Percentiles rank a stretch among this genome's conserved stretches.
Evolutionary conservation across 2,888 invertebrate genomes (phyloP).

Genomic region (Conomelus anceps): DNA sequence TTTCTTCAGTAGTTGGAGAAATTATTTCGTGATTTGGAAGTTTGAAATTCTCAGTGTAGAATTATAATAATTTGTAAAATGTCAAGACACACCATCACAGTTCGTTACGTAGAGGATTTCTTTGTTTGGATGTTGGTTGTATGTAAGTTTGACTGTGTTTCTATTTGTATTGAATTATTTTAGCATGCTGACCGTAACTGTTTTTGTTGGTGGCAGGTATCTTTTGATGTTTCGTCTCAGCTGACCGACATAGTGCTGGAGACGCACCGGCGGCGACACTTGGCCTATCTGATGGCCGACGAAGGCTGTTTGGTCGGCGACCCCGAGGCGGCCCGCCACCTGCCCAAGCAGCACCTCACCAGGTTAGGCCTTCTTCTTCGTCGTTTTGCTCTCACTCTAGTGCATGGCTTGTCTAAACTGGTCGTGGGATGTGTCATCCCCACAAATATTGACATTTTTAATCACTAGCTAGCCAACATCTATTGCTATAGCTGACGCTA

Average conservation of each 20-base stretch:
- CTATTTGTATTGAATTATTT: not conserved
- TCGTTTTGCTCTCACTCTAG: not conserved
- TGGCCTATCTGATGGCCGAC: conserved; percentile 95
- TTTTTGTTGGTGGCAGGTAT: conserved; percentile 47
- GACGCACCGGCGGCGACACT: conserved; percentile 82
- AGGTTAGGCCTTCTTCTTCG: conserved; percentile 44
- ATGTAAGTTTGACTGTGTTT: too few species aligned
- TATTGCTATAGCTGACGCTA: too few species aligned
- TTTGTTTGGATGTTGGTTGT: too few species aligned
- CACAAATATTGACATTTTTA: not conserved
- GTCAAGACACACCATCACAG: too few species aligned
- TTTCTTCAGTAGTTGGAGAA: too few species aligned
- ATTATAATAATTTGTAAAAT: too few species aligned
- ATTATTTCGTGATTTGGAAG: too few species aligned
- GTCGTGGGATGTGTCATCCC: not conserved
- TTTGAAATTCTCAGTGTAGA: too few species aligned
- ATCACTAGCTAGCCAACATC: not conserved
- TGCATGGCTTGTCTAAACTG: conserved; percentile 8
- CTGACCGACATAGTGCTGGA: conserved; percentile 79
- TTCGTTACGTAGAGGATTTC: too few species aligned
- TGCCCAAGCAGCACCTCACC: conserved; percentile 87
- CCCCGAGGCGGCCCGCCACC: conserved; percentile 79
- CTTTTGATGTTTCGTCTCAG: conserved; percentile 69
- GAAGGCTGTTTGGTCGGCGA: conserved; percentile 89
- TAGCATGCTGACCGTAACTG: not conserved